phyloP scores from a whole-genome alignment of 2,113 vertebrate species.

The Corynorhinus townsendii region DNA sequence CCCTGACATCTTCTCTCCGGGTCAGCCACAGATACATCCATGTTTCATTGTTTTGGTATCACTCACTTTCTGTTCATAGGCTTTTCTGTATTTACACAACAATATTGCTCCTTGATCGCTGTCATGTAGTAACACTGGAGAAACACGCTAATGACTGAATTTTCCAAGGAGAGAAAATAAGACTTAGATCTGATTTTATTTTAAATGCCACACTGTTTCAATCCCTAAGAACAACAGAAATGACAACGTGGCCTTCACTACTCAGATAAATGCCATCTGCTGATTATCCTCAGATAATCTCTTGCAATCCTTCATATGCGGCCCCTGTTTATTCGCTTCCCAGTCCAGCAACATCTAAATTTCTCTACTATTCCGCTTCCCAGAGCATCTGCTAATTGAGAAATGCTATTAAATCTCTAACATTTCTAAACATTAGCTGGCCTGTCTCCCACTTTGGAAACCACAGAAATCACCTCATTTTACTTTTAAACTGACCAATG shows the following conservation, averaged over 20 bases:
- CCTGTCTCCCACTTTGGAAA: constrained; percentile 29
- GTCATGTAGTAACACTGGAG: constrained; percentile 43
- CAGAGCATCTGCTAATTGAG: neutral
- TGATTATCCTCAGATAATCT: constrained; percentile 38
- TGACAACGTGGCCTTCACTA: constrained; percentile 38
- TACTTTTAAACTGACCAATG: neutral
- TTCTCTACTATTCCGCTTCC: neutral
- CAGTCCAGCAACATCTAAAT: neutral
- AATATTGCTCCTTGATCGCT: neutral
- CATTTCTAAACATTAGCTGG: constrained; percentile 30
- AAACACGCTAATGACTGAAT: constrained; percentile 45
- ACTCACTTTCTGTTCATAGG: neutral
- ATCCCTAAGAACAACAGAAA: constrained; percentile 49
- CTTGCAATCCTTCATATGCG: neutral
- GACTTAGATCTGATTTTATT: neutral
- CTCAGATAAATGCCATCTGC: constrained; percentile 53
- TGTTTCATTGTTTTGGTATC: neutral
- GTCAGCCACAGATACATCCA: neutral
- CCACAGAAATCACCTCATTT: constrained; percentile 15
- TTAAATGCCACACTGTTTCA: constrained; percentile 40
- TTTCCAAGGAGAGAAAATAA: neutral
- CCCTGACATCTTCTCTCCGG: neutral
- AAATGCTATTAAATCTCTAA: constrained; percentile 6
- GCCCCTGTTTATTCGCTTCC: constrained; percentile 25
- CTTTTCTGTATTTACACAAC: neutral